phyloP scores from a whole-genome alignment of 2,888 invertebrate genomes.

The Hyppa rectilinea region DNA sequence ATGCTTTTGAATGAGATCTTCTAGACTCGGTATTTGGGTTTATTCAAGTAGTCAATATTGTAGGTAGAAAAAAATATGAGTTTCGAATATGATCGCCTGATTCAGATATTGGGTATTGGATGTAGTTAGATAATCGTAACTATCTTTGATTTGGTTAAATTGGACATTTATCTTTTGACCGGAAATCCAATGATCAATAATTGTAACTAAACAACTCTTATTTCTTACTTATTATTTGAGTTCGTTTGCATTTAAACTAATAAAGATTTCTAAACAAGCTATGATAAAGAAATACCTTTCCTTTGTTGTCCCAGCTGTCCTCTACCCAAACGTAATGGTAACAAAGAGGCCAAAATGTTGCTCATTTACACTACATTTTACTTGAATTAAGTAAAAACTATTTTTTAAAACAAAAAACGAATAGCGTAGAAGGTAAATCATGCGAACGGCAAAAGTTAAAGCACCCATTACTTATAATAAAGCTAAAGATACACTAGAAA shows the following conservation, averaged over 20 bases:
- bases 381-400: conserved; percentile 1
- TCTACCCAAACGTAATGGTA: background rate
- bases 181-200: background rate
- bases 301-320: background rate
- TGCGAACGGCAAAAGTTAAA: conserved; percentile 37
- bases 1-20: background rate
- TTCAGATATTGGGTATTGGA: too few species aligned
- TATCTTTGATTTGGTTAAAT: background rate
- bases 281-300: background rate
- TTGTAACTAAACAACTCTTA: background rate
- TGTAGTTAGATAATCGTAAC: background rate
- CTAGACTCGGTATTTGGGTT: background rate
- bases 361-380: conserved; percentile 23
- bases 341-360: background rate
- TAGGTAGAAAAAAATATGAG: too few species aligned
- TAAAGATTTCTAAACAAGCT: background rate
- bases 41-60: background rate
- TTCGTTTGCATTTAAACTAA: background rate
- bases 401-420: conserved; percentile 17
- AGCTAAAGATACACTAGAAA: conserved; percentile 44
- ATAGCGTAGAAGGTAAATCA: conserved; percentile 37
- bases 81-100: too few species aligned
- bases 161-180: background rate
- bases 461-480: conserved; percentile 44
- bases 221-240: background rate